Conservation (phyloP, 2,113 vertebrate genomes). For the Jaculus jaculus region DNA sequence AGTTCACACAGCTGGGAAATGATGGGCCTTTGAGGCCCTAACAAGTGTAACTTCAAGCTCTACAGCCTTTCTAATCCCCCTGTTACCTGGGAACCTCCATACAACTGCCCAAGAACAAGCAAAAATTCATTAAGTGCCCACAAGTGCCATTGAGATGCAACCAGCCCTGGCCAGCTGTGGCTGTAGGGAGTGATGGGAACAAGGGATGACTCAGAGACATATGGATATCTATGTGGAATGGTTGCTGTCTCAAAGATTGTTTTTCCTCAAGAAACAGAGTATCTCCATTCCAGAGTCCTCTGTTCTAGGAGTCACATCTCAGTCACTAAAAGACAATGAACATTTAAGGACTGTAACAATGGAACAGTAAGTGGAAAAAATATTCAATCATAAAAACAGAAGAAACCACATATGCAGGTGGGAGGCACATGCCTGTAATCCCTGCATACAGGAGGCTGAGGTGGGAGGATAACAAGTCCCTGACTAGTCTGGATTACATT, state of each 20-base stretch:
- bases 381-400: no score
- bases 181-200: fast-evolving
- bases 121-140: not conserved
- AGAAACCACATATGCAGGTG: no score
- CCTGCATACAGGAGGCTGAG: no score
- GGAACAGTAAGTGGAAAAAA: not conserved
- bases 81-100: not conserved
- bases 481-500: no score
- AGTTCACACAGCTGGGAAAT: not conserved
- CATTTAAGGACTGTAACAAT: not conserved
- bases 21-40: not conserved
- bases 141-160: no score
- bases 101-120: not conserved
- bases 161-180: not conserved
- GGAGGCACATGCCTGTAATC: no score
- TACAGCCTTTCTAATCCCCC: not conserved
- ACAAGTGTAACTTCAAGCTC: not conserved
- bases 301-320: not conserved
- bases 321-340: not conserved
- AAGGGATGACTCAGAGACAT: not conserved
- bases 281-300: not conserved
- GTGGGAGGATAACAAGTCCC: no score
- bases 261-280: not conserved
- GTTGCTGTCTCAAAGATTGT: not conserved
- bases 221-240: no score